Evolutionary conservation across 2,797 vertebrate genomes (phyloP).

Genomic region (Chlorospingus flavigularis): DNA sequence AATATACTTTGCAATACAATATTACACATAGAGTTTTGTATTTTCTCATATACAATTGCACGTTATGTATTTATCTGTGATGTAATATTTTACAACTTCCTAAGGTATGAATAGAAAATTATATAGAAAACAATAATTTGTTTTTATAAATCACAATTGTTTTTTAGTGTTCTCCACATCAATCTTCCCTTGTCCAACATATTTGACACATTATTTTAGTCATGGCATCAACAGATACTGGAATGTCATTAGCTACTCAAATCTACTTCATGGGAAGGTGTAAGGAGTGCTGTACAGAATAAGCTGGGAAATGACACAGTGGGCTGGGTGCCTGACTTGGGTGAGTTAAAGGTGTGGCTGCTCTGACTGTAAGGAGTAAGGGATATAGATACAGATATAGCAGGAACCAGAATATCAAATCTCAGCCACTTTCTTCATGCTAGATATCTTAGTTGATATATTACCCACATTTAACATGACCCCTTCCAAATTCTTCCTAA

Average conservation of each 20-base stretch:
- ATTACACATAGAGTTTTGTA: not conserved
- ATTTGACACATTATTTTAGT: not conserved
- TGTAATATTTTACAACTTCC: not conserved
- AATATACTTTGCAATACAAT: not conserved
- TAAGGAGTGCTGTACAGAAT: not conserved
- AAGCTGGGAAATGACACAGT: not conserved
- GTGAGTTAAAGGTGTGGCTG: not conserved
- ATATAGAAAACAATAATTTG: not conserved
- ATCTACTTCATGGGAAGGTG: not conserved
- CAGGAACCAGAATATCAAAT: not conserved
- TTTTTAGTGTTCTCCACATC: not conserved
- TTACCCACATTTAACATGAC: not conserved
- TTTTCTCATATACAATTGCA: not conserved
- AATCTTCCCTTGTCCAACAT: not conserved
- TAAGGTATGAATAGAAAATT: not conserved
- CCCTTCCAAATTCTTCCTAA: not conserved
- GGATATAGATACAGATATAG: not conserved
- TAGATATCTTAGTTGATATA: not conserved
- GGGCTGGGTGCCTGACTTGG: not conserved
- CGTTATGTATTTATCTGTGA: not conserved
- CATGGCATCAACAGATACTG: not conserved
- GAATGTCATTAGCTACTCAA: not conserved
- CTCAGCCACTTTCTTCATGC: not conserved
- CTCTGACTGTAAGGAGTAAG: not conserved
- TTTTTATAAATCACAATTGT: not conserved